Evolutionary conservation across 2,113 vertebrate species (phyloP).

Genomic region (Numenius arquata): DNA sequence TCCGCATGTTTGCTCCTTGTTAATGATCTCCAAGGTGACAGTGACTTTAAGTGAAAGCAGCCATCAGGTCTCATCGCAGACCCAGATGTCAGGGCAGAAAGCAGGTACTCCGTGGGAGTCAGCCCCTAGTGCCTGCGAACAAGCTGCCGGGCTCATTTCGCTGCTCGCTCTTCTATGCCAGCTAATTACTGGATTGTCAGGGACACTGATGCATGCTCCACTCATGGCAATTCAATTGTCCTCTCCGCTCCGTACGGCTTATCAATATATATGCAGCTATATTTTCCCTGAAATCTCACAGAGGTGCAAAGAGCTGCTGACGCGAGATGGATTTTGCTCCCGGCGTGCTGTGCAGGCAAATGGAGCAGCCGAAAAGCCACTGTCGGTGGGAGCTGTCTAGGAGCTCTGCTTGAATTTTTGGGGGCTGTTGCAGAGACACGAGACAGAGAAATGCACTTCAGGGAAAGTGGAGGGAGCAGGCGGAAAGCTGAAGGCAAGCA

Average conservation of each 20-base stretch:
- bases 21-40: background rate
- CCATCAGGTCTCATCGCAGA: background rate
- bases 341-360: rapidly evolving
- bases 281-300: background rate
- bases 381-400: background rate
- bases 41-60: background rate
- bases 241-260: background rate
- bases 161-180: conserved; percentile 11
- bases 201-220: conserved; percentile 60
- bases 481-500: background rate
- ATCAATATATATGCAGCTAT: background rate
- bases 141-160: background rate
- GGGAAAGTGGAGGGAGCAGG: background rate
- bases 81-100: background rate
- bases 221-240: conserved; percentile 34
- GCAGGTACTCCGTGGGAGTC: background rate
- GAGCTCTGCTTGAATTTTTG: background rate
- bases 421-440: background rate
- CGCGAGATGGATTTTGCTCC: background rate
- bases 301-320: conserved; percentile 25
- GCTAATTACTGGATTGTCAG: conserved; percentile 45
- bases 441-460: background rate
- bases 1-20: rapidly evolving
- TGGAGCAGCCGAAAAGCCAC: background rate
- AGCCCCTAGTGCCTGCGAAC: background rate